These are phyloP conservation scores for Drosophila subpulchrella DNA, from an alignment of 1,140 invertebrate species.

Conservation along the genomic window DNA sequence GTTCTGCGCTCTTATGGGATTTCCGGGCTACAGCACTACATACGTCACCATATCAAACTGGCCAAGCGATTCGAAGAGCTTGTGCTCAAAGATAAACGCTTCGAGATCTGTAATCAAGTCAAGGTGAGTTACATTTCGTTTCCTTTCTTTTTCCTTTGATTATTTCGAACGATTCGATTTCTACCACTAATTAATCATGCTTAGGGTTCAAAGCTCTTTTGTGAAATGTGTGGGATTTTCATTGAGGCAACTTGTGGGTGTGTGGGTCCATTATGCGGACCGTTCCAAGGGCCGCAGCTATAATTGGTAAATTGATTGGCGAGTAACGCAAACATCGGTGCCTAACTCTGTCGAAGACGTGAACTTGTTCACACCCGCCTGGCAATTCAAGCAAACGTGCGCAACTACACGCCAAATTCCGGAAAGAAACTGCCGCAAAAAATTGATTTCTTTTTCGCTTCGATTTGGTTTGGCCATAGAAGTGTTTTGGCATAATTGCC, in stretches of 20 bases:
- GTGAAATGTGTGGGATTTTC: slow-evolving; percentile 34
- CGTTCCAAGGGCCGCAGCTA: slow-evolving; percentile 25
- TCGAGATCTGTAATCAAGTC: slow-evolving; percentile 98
- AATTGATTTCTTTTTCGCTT: slow-evolving; percentile 26
- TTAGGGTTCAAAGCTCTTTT: slow-evolving; percentile 69
- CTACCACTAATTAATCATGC: slow-evolving; percentile 63
- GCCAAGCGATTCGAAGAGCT: slow-evolving; percentile 96
- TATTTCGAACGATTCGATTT: slow-evolving; percentile 18
- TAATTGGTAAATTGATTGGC: slow-evolving; percentile 46
- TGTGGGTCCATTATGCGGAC: slow-evolving; percentile 22
- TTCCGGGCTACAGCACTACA: slow-evolving; percentile 96
- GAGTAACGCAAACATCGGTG: slow-evolving; percentile 52
- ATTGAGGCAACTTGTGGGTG: slow-evolving; percentile 15
- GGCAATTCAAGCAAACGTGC: slow-evolving; percentile 53
- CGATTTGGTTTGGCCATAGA: slow-evolving; percentile 33
- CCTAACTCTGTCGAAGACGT: slow-evolving; percentile 38
- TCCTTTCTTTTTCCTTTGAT: slow-evolving; percentile 2
- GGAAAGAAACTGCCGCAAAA: slow-evolving; percentile 39
- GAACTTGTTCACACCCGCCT: slow-evolving; percentile 49
- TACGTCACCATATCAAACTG: slow-evolving; percentile 95
- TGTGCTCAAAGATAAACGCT: slow-evolving; percentile 93
- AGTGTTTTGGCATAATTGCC: slow-evolving; percentile 72
- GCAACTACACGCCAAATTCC: slow-evolving; percentile 62
- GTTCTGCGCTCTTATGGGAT: slow-evolving; percentile 97
- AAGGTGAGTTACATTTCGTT: slow-evolving; percentile 88